Base-by-base conservation (phyloP, 2,797 vertebrate species). In the Molossus alvarezi region DNA sequence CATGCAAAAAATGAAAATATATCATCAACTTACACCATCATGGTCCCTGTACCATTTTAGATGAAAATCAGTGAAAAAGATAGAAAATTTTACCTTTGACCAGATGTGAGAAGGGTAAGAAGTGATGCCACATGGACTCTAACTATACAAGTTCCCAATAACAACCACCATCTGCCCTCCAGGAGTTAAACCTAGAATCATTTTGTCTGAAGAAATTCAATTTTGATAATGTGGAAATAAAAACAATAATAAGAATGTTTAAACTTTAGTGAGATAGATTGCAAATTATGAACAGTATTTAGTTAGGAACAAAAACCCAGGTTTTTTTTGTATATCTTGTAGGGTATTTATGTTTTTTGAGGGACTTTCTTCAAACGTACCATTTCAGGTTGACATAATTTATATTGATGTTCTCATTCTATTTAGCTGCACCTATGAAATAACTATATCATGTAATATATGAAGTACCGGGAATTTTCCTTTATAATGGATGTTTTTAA, bases 341-440 rank as follows among this genome's bases (percentile, higher is more conserved):
- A 58, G 37, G 45, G 29, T 75, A 88, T 67, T 83, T 60, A 27
- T 67, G 67, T 62, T 45, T 41, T 9, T 75, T 17, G 27, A 60
- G n/a, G 64, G 29, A 65, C 13, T 80, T 75, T 45, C 23, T 92
- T 91, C 33, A 73, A 67, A 89, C 10, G 9, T 60, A 20, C 17
- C 55, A 88, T 37, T 91, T 83, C 90, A 88, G 37, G 57, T 45
- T 71, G 58, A 79, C 27, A 13, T 64, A 69, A 80, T 73, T 71
- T 60, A 60, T 73, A 53, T 6, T 86, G 60, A 86, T 3, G 5
- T 94, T 84, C 90, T 93, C 87, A 88, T 91, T 91, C 67, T 75
- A 9, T 29, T 84, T 41, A 88, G 48, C 15, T 88, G 73, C 33
- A 17, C 45, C 14, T 73, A n/a, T 60, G 33, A 51, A 88, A 93